Percentiles rank a stretch among this genome's conserved stretches.
These are phyloP conservation scores for Terrapene triunguis DNA, from an alignment of 2,113 vertebrate genomes.

Conservation along the genomic window DNA sequence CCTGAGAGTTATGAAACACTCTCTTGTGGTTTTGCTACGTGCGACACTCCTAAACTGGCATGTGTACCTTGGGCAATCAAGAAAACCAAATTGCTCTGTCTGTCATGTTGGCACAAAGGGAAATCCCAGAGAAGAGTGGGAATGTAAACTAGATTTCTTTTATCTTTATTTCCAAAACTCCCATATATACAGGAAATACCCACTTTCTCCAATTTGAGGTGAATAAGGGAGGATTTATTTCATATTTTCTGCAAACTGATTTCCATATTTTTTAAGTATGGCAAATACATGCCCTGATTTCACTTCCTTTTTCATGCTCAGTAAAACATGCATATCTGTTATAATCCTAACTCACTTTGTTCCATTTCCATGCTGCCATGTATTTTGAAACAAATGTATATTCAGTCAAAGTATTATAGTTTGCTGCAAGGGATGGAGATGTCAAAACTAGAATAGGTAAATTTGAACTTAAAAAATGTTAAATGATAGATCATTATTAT, in stretches of 20 bases:
- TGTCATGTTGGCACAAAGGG: background rate
- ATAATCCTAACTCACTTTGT: background rate
- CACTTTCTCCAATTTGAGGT: background rate
- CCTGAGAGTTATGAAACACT: background rate
- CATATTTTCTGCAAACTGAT: background rate
- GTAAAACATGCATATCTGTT: background rate
- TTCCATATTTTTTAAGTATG: background rate
- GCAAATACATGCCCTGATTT: background rate
- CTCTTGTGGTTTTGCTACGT: background rate
- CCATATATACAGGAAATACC: background rate
- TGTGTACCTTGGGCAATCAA: background rate
- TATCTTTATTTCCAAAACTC: background rate
- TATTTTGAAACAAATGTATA: background rate
- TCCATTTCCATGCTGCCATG: background rate
- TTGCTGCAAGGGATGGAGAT: background rate
- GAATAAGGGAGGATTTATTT: background rate
- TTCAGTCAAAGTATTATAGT: background rate
- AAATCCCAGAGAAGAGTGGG: background rate
- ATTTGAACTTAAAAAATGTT: background rate
- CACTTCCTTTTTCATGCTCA: background rate
- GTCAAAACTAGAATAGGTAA: background rate
- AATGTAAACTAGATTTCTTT: background rate
- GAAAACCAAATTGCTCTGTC: background rate
- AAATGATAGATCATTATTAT: background rate
- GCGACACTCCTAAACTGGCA: background rate